Evolutionary conservation across 1,140 invertebrate species (phyloP).

Genomic region (Drosophila lini): DNA sequence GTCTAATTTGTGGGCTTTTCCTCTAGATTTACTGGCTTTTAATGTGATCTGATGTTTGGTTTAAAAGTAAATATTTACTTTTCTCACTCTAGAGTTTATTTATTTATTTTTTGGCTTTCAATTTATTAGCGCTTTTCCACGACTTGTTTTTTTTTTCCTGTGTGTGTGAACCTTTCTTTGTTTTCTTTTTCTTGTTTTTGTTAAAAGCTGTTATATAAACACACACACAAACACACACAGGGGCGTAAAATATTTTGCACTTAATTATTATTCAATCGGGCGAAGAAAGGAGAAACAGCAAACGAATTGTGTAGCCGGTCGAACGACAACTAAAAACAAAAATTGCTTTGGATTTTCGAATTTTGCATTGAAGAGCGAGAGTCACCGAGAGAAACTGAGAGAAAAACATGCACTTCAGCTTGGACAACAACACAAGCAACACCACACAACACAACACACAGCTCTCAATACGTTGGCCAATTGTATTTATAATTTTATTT

Average conservation of each 20-base stretch:
- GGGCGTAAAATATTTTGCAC: constrained; percentile 25
- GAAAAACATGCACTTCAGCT: constrained; percentile 74
- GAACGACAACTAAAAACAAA: constrained; percentile 57
- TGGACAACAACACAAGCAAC: constrained; percentile 45
- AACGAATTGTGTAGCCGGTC: constrained; percentile 58
- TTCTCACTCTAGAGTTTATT: constrained; percentile 26
- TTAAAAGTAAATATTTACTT: constrained; percentile 28
- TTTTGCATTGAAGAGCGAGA: constrained; percentile 48
- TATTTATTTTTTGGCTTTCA: constrained; percentile 12
- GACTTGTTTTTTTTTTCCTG: constrained; percentile 8
- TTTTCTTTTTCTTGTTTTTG: constrained; percentile 4
- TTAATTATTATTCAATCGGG: constrained; percentile 75
- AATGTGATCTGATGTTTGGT: constrained; percentile 23
- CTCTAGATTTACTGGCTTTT: constrained; percentile 13
- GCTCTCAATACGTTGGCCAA: constrained; percentile 59
- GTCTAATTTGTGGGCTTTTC: constrained; percentile 4
- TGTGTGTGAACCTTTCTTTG: constrained; percentile 20
- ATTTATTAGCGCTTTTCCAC: constrained; percentile 21
- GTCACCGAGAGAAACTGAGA: constrained; percentile 31
- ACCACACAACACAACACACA: constrained; percentile 37
- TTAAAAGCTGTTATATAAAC: constrained; percentile 55
- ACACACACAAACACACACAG: constrained; percentile 1
- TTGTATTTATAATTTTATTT: constrained; percentile 56
- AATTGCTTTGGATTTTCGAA: constrained; percentile 56
- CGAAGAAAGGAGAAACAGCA: constrained; percentile 32